These are phyloP conservation scores for Nyctibius bracteatus DNA, from an alignment of 2,113 vertebrate genomes.

Conservation along the genomic window DNA sequence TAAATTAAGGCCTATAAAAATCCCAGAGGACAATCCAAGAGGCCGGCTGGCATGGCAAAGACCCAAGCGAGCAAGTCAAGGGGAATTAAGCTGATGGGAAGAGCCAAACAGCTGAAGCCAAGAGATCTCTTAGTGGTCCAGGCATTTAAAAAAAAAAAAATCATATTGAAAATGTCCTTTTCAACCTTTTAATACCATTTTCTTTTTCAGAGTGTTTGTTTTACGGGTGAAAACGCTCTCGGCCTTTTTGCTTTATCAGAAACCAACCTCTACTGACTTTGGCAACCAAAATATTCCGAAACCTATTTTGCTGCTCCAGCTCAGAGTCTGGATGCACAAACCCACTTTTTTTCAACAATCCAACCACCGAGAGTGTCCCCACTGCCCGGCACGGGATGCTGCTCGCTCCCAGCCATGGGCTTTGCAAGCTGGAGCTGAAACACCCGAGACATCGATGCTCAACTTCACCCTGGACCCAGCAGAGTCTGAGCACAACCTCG, in stretches of 20 bases:
- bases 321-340: background rate
- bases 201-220: background rate
- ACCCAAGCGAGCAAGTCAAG: background rate
- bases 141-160: background rate
- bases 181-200: background rate
- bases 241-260: background rate
- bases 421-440: too few species aligned
- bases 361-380: background rate
- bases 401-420: too few species aligned
- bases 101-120: background rate
- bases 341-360: background rate
- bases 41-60: background rate
- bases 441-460: too few species aligned
- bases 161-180: background rate
- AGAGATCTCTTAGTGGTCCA: background rate
- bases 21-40: accelerated
- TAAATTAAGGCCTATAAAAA: background rate
- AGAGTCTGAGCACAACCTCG: too few species aligned
- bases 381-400: too few species aligned
- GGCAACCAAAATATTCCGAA: background rate
- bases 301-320: background rate
- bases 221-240: background rate
- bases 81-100: background rate
- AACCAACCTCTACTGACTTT: background rate
- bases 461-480: too few species aligned